Evolutionary conservation across 2,797 vertebrate species (phyloP), one percentile per base, ranked within the genome.

Genomic region (Phoxinus dragarum): DNA sequence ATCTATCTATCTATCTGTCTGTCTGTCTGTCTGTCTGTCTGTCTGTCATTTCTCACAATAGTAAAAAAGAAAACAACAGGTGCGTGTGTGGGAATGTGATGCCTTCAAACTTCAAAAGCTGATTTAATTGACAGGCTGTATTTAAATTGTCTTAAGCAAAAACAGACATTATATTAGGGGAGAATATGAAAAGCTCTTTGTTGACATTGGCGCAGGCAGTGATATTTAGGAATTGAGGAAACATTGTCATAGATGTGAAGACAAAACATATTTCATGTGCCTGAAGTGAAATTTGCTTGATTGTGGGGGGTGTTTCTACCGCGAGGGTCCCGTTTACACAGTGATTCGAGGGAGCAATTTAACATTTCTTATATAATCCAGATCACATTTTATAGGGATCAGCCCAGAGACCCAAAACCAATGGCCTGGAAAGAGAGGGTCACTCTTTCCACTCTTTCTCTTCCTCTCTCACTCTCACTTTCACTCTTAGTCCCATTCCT

Each of bases 351-450:
- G 71, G 52, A 80, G 38, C 23, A 67, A 69, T 86, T 83, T 72
- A 74, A 54, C 42, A 38, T 69, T 72, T 40, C 72, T 52, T 66
- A 68, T 38, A 74, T 81, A 75, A 74, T 80, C 27, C 77, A 68
- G 82, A 84, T 80, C 75, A 67, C 31, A 31, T 72, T 87, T 80
- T 79, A 74, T 67, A 66, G 56, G 56, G 54, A 80, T 80, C 67
- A 80, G 76, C 76, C 67, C 72, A 80, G 31, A 85, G 68, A 72
- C 76, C 76, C n/a, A 72, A 85, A 72, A 72, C 42, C 8, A 59
- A 64, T 85, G 83, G 76, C 83, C 75, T 79, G 67, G 83, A 79
- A 85, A 79, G 83, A 72, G 40, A 64, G 67, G 75, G 83, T 69
- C 83, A 71, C 27, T 78, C 73, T 79, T 73, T 69, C 72, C 76